These are phyloP conservation scores for Diploscapter pachys DNA, from an alignment of 1,140 invertebrate genomes.

Conservation along the genomic window DNA sequence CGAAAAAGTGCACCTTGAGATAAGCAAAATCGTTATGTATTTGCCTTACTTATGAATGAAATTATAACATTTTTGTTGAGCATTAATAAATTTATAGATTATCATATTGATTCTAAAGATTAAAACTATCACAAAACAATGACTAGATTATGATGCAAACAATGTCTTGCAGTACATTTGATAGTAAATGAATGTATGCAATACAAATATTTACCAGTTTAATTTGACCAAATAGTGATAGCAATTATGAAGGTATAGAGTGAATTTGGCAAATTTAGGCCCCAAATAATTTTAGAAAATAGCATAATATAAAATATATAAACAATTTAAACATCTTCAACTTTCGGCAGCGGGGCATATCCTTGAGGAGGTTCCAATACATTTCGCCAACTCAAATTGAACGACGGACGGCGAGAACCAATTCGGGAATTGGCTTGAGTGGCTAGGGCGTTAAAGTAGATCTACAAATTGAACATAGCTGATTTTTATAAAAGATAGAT, in stretches of 20 bases:
- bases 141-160: too few species aligned
- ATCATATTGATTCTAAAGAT: too few species aligned
- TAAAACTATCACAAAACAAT: too few species aligned
- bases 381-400: conserved; percentile 24
- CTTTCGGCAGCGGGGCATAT: conserved; percentile 33
- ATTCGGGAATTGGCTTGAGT: conserved; percentile 17
- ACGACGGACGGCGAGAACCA: conserved; percentile 19
- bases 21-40: too few species aligned
- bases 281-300: not conserved
- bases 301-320: not conserved
- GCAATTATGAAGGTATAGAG: not conserved
- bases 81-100: too few species aligned
- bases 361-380: conserved; percentile 11
- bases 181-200: too few species aligned
- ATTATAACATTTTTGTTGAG: too few species aligned
- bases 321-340: conserved; percentile 26
- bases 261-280: not conserved
- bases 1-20: too few species aligned
- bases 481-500: not conserved
- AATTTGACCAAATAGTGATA: not conserved
- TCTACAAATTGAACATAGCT: not conserved
- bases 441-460: conserved; percentile 8
- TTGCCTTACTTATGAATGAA: too few species aligned
- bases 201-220: conserved; percentile 4
- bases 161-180: too few species aligned